Evolutionary conservation across 2,888 invertebrate species (phyloP), one percentile per base, ranked within the genome.

Genomic region (Chloroclystis v-ata): DNA sequence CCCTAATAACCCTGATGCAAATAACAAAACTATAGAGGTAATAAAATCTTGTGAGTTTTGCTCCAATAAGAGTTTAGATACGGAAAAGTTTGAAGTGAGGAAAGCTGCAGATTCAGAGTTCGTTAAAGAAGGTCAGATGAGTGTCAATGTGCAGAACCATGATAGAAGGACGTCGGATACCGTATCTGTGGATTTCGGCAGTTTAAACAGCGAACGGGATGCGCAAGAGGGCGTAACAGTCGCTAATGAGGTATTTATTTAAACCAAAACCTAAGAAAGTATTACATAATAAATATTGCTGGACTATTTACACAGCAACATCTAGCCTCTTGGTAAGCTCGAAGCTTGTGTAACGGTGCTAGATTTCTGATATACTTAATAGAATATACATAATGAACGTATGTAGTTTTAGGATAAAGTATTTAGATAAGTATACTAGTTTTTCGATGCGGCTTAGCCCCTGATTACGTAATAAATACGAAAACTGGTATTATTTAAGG

Each of bases 11-110:
- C 7, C 29, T 6, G 41, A 38, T n/a, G 32, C 39, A 38, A 7
- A 25, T 9, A 25, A 32, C 11, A 28, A 59, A 10, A 20, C 26
- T 26, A 38, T 57, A 9, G 47, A n/a, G n/a, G n/a, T n/a, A n/a
- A n/a, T 68, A 13, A 56, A 47, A 1, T 69, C 64, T 47, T 82
- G 83, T 66, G 64, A 69, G 59, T 61, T 64, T 63, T 83, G 84
- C 61, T 69, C 68, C 56, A 69, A 70, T 42, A 43, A n/a, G 45
- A 52, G 50, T 44, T 26, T 65, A 13, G 52, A 62, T 24, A 56
- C 54, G 26, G 50, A 59, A 28, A 68, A 63, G n/a, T n/a, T n/a
- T 50, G 78, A 72, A 62, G 65, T 76, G 37, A 80, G 57, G 45
- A 65, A 65, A 4, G 75, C 79, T 64, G 64, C 65, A 37, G 63